Evolutionary conservation across 2,888 invertebrate species (phyloP), one percentile per base, ranked within the genome.

Genomic region (Stegana nigrithorax): DNA sequence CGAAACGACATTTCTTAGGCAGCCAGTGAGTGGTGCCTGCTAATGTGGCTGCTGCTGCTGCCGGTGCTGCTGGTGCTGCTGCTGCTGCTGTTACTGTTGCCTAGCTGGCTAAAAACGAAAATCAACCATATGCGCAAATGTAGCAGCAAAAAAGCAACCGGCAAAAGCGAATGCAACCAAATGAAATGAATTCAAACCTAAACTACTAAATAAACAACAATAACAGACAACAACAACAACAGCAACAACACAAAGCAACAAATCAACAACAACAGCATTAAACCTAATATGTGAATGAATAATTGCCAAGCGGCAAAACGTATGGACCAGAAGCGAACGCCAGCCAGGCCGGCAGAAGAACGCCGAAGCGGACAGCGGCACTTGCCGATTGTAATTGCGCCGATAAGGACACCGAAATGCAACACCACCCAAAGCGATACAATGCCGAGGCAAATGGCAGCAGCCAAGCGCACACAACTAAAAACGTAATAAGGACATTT

Each of bases 1-100:
- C 62, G 61, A 42, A 64, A 66, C 62, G 23, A 47, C 62, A 29
- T 29, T 29, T 29, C 10, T 29, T 29, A 10, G 10, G 29, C n/a
- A n/a, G n/a, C n/a, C n/a, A n/a, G n/a, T n/a, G n/a, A n/a, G 29
- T 29, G 6, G 29, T 29, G 29, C 29, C 6, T 29, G 29, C 10
- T 29, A n/a, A n/a, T n/a, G n/a, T n/a, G n/a, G n/a, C n/a, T n/a
- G n/a, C n/a, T n/a, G n/a, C n/a, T n/a, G n/a, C n/a, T n/a, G n/a
- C n/a, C n/a, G n/a, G n/a, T n/a, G n/a, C n/a, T n/a, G n/a, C n/a
- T n/a, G n/a, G n/a, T n/a, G n/a, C n/a, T n/a, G n/a, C n/a, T n/a
- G n/a, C n/a, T n/a, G n/a, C n/a, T n/a, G n/a, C n/a, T n/a, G n/a
- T n/a, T n/a, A n/a, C n/a, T n/a, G n/a, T n/a, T n/a, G n/a, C n/a